Evolutionary conservation across 2,888 invertebrate genomes (phyloP).

Genomic region (Isoperla grammatica): DNA sequence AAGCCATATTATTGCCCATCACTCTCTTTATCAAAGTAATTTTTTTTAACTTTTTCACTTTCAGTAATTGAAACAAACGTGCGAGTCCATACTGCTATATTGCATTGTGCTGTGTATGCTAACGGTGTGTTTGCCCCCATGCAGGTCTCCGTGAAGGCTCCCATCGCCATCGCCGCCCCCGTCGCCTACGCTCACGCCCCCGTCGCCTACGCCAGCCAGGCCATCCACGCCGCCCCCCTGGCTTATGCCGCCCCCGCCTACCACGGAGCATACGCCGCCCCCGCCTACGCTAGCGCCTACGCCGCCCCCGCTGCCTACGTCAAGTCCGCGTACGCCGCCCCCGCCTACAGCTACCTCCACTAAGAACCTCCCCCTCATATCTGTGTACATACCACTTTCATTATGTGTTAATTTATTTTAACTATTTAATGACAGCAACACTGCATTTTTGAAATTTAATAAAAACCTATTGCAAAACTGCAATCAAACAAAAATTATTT

Average conservation of each 20-base stretch:
- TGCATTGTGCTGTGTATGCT: too few relatives aligned
- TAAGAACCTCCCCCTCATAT: neutral
- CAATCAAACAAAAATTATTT: too few relatives aligned
- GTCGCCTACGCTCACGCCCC: slow-evolving; percentile 32
- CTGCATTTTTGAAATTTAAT: neutral
- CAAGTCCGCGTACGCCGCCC: neutral
- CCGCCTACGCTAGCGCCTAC: neutral
- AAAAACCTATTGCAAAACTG: too few relatives aligned
- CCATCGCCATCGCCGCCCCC: slow-evolving; percentile 38
- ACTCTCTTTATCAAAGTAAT: too few relatives aligned
- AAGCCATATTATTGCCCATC: too few relatives aligned
- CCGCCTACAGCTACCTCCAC: neutral
- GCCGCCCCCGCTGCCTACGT: slow-evolving; percentile 3
- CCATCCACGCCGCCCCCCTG: slow-evolving; percentile 32
- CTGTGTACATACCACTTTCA: neutral
- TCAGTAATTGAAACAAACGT: too few relatives aligned
- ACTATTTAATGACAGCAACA: neutral
- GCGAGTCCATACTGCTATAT: too few relatives aligned
- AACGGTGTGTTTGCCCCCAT: too few relatives aligned
- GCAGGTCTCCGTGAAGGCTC: slow-evolving; percentile 35
- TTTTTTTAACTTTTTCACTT: too few relatives aligned
- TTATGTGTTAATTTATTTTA: neutral
- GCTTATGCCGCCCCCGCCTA: slow-evolving; percentile 17
- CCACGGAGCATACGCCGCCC: slow-evolving; percentile 6
- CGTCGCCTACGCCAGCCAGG: slow-evolving; percentile 28